Conservation (phyloP, 2,797 vertebrate genomes). For the Antennarius maculatus region DNA sequence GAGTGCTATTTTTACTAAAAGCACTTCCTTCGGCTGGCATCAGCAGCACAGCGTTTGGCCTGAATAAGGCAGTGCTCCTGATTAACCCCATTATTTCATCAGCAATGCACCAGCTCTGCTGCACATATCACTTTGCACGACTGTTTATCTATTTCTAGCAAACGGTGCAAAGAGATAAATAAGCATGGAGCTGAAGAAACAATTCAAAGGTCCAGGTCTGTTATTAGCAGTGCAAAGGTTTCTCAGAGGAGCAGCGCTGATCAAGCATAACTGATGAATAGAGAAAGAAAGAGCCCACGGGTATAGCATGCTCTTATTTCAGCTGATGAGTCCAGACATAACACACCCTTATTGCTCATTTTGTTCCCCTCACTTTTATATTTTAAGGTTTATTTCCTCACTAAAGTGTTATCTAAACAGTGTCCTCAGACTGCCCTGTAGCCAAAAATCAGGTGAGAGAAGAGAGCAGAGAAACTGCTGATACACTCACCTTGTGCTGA, state of each 20-base stretch:
- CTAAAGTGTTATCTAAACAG: background rate
- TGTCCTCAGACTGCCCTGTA: background rate
- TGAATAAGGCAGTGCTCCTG: slow-evolving; percentile 35
- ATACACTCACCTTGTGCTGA: background rate
- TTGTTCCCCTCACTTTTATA: background rate
- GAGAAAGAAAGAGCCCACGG: slow-evolving; percentile 12
- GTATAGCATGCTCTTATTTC: background rate
- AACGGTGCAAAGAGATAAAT: slow-evolving; percentile 40
- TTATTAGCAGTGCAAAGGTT: slow-evolving; percentile 45
- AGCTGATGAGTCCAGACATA: slow-evolving; percentile 7
- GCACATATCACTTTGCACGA: slow-evolving; percentile 33
- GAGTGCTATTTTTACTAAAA: slow-evolving; percentile 42
- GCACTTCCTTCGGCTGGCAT: slow-evolving; percentile 17
- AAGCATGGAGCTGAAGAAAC: slow-evolving; percentile 19
- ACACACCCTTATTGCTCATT: background rate
- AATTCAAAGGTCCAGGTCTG: slow-evolving; percentile 29
- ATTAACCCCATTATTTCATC: slow-evolving; percentile 61
- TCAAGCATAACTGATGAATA: slow-evolving; percentile 28
- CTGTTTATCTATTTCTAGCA: slow-evolving; percentile 54
- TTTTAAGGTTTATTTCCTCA: slow-evolving; percentile 10
- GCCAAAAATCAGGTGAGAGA: background rate
- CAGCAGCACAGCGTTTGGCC: slow-evolving; percentile 25
- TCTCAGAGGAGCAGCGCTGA: slow-evolving; percentile 17
- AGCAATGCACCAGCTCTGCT: slow-evolving; percentile 25
- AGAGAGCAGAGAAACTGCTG: background rate